phyloP scores from a whole-genome alignment of 2,797 vertebrate species.

The Chrysocyon brachyurus region DNA sequence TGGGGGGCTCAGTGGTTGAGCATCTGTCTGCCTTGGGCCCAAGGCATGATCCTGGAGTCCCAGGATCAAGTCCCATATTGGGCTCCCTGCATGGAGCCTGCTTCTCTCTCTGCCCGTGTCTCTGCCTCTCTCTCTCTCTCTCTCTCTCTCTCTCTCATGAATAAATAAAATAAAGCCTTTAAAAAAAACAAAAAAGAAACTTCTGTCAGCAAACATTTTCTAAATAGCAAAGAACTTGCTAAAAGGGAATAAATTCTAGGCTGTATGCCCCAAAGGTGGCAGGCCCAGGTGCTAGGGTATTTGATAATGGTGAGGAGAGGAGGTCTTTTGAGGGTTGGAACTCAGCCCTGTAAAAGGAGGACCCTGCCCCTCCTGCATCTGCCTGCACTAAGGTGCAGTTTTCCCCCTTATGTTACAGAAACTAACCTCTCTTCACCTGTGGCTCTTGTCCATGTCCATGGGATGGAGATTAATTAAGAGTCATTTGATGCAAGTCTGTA shows the following conservation, averaged over 20 bases:
- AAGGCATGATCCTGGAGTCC: no score
- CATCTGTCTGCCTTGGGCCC: no score
- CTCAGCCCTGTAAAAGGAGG: neutral
- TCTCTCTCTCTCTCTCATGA: no score
- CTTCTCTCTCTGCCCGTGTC: no score
- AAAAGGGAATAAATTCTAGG: neutral
- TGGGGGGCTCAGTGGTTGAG: no score
- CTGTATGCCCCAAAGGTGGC: neutral
- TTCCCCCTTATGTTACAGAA: constrained; percentile 10
- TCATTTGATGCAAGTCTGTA: neutral
- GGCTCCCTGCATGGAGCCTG: no score
- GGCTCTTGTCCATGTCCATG: neutral
- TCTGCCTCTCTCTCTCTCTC: no score
- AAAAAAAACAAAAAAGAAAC: neutral
- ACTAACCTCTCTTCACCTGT: neutral
- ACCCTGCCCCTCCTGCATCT: neutral
- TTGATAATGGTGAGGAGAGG: neutral
- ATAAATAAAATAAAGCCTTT: no score
- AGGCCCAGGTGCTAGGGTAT: neutral
- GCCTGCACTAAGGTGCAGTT: neutral
- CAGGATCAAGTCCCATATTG: no score
- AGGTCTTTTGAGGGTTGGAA: neutral
- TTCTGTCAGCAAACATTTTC: neutral
- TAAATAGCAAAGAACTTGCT: neutral
- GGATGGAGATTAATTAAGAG: constrained; percentile 13